Conservation (phyloP, 2,113 vertebrate species). For the Rhea americana region DNA sequence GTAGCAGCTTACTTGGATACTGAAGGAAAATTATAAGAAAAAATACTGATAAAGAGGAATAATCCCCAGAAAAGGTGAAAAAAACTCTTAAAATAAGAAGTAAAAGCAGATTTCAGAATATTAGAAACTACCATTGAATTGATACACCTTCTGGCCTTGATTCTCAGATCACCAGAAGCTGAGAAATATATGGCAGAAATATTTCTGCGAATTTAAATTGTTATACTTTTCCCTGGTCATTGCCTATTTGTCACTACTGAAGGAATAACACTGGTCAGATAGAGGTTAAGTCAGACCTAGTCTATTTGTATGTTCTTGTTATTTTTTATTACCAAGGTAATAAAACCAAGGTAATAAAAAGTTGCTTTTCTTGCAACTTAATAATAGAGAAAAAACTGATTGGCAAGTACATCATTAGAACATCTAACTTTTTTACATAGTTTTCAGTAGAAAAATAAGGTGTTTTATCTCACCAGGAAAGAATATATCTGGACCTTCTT, state of each 20-base stretch:
- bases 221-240: not conserved
- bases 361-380: not conserved
- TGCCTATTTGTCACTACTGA: not conserved
- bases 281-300: not conserved
- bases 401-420: not conserved
- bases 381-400: not conserved
- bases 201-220: not conserved
- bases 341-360: not conserved
- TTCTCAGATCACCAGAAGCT: not conserved
- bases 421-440: not conserved
- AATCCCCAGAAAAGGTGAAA: not conserved
- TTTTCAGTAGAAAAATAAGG: not conserved
- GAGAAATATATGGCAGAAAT: not conserved
- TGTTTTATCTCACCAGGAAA: not conserved
- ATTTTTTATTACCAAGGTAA: not conserved
- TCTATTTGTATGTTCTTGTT: not conserved
- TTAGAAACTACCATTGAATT: not conserved
- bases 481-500: not conserved
- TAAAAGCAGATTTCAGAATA: not conserved
- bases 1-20: not conserved
- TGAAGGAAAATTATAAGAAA: not conserved
- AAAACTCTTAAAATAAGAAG: not conserved
- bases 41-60: not conserved
- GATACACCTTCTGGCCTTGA: not conserved
- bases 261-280: not conserved